Conservation (phyloP, 2,797 vertebrate genomes). For the Thalassophryne amazonica region DNA sequence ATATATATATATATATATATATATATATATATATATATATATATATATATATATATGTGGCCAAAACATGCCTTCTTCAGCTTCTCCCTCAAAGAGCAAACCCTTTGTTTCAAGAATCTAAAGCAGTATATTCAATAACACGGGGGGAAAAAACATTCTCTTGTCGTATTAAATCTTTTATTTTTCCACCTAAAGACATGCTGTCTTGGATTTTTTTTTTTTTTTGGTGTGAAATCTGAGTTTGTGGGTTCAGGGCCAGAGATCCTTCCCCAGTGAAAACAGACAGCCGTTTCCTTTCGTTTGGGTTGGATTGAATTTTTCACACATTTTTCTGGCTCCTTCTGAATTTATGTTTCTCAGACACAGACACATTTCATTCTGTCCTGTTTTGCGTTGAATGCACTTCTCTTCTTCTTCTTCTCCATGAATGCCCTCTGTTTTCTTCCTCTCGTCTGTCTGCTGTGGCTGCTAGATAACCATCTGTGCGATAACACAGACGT, state of each 20-base stretch:
- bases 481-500: conserved; percentile 5
- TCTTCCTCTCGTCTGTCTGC: not conserved
- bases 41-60: no score
- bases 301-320: conserved; percentile 34
- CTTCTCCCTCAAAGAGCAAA: no score
- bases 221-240: not conserved
- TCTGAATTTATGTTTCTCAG: not conserved
- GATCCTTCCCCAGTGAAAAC: conserved; percentile 6
- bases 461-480: not conserved
- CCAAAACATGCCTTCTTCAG: no score
- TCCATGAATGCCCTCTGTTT: not conserved
- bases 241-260: conserved; percentile 17
- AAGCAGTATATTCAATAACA: not conserved
- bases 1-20: no score
- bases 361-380: not conserved
- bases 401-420: not conserved
- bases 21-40: no score
- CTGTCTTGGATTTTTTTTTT: not conserved
- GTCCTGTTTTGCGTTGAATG: not conserved
- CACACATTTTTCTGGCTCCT: conserved; percentile 26
- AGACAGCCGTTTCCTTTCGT: conserved; percentile 14
- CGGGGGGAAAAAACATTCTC: not conserved
- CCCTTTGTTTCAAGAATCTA: not conserved
- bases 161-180: conserved; percentile 17
- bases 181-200: conserved; percentile 23